phyloP scores from a whole-genome alignment of 2,888 invertebrate genomes.

The Morinoia aosen region DNA sequence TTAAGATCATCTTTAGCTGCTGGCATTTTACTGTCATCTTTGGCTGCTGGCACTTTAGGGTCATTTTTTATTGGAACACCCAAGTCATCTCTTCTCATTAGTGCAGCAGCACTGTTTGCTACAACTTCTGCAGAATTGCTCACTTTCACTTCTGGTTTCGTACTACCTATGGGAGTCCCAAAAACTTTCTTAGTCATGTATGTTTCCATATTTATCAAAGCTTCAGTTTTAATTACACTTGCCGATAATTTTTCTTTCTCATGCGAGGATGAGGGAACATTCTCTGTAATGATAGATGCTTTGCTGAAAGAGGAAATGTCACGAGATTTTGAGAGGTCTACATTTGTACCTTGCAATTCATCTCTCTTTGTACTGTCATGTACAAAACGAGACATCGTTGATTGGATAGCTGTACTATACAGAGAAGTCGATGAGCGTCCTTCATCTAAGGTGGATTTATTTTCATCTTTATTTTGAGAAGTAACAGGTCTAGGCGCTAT shows the following conservation, averaged over 20 bases:
- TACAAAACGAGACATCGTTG: background rate
- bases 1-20: background rate
- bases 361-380: background rate
- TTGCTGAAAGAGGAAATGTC: background rate
- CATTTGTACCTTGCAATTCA: background rate
- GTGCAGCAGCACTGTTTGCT: background rate
- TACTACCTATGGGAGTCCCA: background rate
- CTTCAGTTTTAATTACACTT: background rate
- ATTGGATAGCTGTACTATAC: background rate
- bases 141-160: background rate
- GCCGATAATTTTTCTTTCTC: background rate
- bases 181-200: background rate
- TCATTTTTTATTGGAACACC: too few species aligned
- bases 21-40: background rate
- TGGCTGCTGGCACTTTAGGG: background rate
- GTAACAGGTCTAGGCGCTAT: background rate
- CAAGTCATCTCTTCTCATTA: background rate
- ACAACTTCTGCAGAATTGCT: background rate
- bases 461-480: background rate
- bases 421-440: background rate
- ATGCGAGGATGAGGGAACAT: background rate
- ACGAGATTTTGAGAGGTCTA: background rate
- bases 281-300: background rate
- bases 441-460: background rate
- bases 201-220: background rate